These are phyloP conservation scores for Agrochola litura DNA, from an alignment of 2,888 invertebrate species.

Conservation along the genomic window DNA sequence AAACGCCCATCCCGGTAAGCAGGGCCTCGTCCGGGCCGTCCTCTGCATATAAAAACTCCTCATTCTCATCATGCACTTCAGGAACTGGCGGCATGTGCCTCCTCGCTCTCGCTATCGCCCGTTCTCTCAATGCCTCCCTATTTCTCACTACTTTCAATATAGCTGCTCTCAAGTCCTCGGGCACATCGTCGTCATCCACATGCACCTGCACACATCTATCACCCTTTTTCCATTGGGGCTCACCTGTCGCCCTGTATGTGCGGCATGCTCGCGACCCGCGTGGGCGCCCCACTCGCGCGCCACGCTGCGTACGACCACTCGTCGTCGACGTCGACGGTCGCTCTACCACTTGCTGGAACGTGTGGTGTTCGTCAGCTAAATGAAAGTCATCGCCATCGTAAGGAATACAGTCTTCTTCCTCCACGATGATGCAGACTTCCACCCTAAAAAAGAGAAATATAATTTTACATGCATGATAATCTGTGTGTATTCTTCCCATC, in stretches of 20 bases:
- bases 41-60: neutral
- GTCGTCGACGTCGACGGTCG: neutral
- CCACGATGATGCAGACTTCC: neutral
- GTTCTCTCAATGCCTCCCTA: neutral
- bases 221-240: neutral
- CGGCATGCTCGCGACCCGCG: neutral
- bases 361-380: neutral
- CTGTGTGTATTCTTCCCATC: neutral
- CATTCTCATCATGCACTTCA: neutral
- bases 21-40: neutral
- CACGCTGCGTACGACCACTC: neutral
- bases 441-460: neutral
- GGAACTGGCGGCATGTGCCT: neutral
- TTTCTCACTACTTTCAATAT: neutral
- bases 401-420: neutral
- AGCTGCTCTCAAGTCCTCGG: neutral
- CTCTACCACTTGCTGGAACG: neutral
- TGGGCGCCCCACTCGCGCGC: neutral
- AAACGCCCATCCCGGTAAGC: neutral
- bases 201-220: neutral
- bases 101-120: neutral
- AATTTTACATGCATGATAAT: neutral
- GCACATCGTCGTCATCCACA: neutral
- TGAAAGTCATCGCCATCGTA: neutral
- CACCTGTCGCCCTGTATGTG: neutral